Base-by-base conservation (phyloP, 2,113 vertebrate species). In the cattle (Bos taurus) region DNA sequence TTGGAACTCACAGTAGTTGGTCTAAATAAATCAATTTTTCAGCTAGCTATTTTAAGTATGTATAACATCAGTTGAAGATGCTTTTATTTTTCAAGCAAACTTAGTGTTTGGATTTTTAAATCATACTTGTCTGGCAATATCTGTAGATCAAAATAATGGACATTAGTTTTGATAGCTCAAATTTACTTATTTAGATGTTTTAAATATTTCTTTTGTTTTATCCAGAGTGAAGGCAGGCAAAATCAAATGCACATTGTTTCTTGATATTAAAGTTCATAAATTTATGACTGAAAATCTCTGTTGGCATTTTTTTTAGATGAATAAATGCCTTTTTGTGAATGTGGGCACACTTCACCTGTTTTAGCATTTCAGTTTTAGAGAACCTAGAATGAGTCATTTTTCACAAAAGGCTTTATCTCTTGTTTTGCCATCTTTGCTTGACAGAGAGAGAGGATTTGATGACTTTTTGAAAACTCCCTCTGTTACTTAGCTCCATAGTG, bases 161-260 rank as follows among this genome's bases (percentile, higher is more conserved):
- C 3, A 81, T 93, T 23, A 25, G 56, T 91, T 95, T 30, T 50
- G 5, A 89, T 62, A 1, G 7, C 59, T 94, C 40, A 89, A 0
- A 82, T 96, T 48, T 46, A 64, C 87, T 91, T 88, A 91, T 84
- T 84, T 95, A 40, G 40, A 15, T n/a, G 48, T 89, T 84, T 50
- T 46, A 91, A 96, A 84, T n/a, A 78, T 54, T 94, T 80, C n/a
- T 71, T 95, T 64, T 89, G 10, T 95, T 86, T 92, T 60, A 82
- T 86, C 2, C 6, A 54, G 12, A 40, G 25, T 90, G 48, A 91
- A 85, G 67, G 6, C 67, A 88, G 33, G 5, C 16, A 82, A 86
- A 96, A 92, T n/a, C 3, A 83, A 93, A 23, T 91, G 30, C 30
- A 50, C 6, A 28, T 91, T 81, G 36, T 50, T 67, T 36, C 89